Conservation (phyloP, 1,140 invertebrate species). For the Pseudachorutes palmiensis region DNA sequence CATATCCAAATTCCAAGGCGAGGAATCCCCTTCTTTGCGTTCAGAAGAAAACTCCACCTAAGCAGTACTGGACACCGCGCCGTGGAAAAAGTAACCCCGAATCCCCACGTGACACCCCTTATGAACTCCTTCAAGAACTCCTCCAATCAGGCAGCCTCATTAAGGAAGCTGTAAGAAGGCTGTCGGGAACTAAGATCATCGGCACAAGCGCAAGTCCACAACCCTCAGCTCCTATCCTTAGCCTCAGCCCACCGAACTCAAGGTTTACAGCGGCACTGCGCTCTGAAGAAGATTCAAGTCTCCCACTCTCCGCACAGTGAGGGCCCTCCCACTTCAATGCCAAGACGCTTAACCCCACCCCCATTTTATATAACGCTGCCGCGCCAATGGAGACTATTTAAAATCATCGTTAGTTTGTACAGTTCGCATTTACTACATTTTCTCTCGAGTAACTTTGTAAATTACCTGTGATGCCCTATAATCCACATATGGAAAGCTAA, state of each 20-base stretch:
- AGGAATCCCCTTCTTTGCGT: background rate
- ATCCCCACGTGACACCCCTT: conserved; percentile 50
- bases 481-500: background rate
- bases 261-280: background rate
- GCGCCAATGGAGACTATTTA: no score
- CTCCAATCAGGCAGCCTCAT: conserved; percentile 58
- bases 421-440: background rate
- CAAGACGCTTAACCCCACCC: no score
- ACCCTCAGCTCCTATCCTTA: background rate
- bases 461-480: background rate
- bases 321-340: no score
- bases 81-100: conserved; percentile 12
- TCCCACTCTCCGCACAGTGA: background rate
- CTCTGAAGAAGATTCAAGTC: background rate
- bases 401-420: no score
- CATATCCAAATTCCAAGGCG: background rate
- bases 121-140: conserved; percentile 56
- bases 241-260: background rate
- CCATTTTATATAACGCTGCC: no score
- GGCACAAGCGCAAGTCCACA: background rate
- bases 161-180: conserved; percentile 58
- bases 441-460: background rate
- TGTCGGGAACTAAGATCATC: background rate
- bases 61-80: background rate
- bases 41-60: background rate